phyloP scores from a whole-genome alignment of 2,888 invertebrate species.

The Eucriotettix oculatus region DNA sequence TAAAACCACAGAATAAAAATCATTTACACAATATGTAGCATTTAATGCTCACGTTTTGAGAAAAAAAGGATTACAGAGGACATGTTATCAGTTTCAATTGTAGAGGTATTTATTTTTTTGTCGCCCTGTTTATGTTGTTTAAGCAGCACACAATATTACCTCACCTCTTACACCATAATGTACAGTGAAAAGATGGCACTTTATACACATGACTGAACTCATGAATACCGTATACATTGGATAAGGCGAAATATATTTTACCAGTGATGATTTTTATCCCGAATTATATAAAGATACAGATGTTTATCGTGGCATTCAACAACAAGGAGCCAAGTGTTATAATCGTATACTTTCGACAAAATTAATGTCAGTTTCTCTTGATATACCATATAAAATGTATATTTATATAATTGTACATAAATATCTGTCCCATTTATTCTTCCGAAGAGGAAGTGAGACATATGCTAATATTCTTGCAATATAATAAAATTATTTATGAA shows the following conservation, averaged over 20 bases:
- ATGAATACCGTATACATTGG: constrained; percentile 42
- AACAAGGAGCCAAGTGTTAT: background rate
- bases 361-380: no score
- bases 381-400: no score
- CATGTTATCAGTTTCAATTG: constrained; percentile 10
- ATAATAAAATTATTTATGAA: no score
- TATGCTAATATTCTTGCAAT: no score
- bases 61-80: constrained; percentile 13
- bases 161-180: constrained; percentile 8
- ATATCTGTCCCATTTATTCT: no score
- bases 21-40: constrained; percentile 17
- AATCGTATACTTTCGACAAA: no score
- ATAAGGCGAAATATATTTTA: constrained; percentile 38
- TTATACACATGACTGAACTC: constrained; percentile 7
- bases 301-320: background rate
- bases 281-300: background rate
- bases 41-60: constrained; percentile 16
- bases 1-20: constrained; percentile 8
- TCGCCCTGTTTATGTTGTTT: constrained; percentile 6
- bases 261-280: background rate
- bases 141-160: constrained; percentile 8
- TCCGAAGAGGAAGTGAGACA: no score
- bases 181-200: constrained; percentile 9
- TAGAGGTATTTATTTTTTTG: constrained; percentile 11
- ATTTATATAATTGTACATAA: no score